Percentiles rank a stretch among this genome's conserved stretches.
phyloP scores from a whole-genome alignment of 2,113 vertebrate species.

The Sarotherodon lohbergeri region DNA sequence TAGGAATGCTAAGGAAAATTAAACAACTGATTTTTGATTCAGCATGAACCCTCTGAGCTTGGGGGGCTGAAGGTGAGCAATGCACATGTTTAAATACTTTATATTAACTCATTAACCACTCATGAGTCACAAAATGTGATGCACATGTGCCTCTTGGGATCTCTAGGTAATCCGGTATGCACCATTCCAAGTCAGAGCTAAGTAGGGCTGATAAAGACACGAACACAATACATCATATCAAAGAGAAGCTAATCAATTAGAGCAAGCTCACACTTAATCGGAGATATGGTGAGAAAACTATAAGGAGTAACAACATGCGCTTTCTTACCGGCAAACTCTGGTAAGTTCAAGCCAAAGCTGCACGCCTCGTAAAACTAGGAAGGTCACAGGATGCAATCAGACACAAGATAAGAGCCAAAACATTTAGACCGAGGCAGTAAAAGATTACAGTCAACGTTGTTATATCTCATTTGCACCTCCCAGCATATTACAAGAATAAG shows the following conservation, averaged over 20 bases:
- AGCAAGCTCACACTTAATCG: not conserved
- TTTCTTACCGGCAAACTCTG: not conserved
- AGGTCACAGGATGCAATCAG: not conserved
- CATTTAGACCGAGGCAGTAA: not conserved
- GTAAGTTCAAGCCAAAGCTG: not conserved
- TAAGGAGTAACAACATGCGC: not conserved
- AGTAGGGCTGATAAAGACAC: not conserved
- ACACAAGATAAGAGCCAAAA: not conserved
- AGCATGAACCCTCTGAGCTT: not conserved
- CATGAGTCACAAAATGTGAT: not conserved
- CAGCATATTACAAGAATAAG: not conserved
- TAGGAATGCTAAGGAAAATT: not conserved
- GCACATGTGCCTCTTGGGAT: not conserved
- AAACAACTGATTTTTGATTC: not conserved
- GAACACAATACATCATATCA: not conserved
- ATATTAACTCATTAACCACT: not conserved
- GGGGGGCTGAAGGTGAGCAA: not conserved
- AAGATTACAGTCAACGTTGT: not conserved
- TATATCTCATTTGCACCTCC: not conserved
- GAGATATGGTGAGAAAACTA: not conserved
- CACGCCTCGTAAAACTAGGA: rapidly evolving
- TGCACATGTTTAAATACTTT: not conserved
- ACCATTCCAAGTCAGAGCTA: not conserved
- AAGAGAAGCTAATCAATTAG: not conserved
- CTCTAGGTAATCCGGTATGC: not conserved